phyloP scores from a whole-genome alignment of 23 tunicate species.

The Trididemnum nubilum region DNA sequence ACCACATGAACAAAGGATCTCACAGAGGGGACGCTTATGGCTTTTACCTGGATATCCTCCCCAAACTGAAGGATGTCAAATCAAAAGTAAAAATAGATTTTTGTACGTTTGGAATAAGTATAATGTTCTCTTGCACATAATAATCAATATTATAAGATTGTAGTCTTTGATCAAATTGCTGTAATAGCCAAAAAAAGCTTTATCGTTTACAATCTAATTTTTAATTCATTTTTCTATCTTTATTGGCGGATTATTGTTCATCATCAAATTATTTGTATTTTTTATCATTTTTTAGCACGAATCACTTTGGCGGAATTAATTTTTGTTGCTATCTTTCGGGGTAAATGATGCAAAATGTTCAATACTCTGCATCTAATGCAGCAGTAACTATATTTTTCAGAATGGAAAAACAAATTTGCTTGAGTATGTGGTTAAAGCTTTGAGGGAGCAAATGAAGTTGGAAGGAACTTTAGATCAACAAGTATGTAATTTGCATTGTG shows the following conservation, averaged over 20 bases:
- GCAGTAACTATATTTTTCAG: too few relatives aligned
- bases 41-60: slow-evolving; percentile 67
- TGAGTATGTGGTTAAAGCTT: slow-evolving; percentile 52
- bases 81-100: slow-evolving; percentile 67
- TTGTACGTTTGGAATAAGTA: too few relatives aligned
- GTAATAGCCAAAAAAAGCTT: too few relatives aligned
- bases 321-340: too few relatives aligned
- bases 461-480: slow-evolving; percentile 51
- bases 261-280: neutral
- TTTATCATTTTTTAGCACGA: neutral
- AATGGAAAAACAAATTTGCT: slow-evolving; percentile 59
- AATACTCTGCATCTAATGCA: too few relatives aligned
- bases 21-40: slow-evolving; percentile 82
- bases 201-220: neutral
- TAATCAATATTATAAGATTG: too few relatives aligned
- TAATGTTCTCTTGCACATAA: too few relatives aligned
- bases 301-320: neutral
- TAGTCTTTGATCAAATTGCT: too few relatives aligned
- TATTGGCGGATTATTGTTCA: neutral
- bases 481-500: neutral
- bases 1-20: slow-evolving; percentile 82
- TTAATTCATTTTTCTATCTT: neutral
- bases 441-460: slow-evolving; percentile 56
- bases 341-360: too few relatives aligned
- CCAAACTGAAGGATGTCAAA: slow-evolving; percentile 84